Evolutionary conservation across 2,888 invertebrate genomes (phyloP), one percentile per base, ranked within the genome.

Genomic region (Chymomyza procnemis): DNA sequence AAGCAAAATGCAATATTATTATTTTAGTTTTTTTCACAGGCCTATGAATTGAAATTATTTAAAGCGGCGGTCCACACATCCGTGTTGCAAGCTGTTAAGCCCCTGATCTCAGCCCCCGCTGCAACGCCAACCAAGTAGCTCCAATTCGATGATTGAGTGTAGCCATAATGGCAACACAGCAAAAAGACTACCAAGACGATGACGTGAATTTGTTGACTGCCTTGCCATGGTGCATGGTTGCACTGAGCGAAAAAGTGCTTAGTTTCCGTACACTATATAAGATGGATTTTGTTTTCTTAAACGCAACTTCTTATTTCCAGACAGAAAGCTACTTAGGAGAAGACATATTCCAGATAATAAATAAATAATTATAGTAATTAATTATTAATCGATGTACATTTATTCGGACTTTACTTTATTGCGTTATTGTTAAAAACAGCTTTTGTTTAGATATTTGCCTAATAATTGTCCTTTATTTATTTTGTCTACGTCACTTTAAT

Each of bases 41-140:
- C 67, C 34, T 22, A 48, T 47, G 61, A 57, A 41, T 65, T 72
- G 26, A 73, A 71, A 74, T 73, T 64, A 73, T 73, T 68, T 66
- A 74, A 71, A 67, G 48, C 60, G 67, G 55, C 48, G 56, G 21
- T 54, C 55, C 72, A 61, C 48, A 72, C 64, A 72, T 72, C 72
- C 72, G 72, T 64, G 67, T 71, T 72, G 60, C 50, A 50, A 50
- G 50, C 50, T 19, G 9, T 41, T 12, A 3, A 50, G 8, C 48
- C 48, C 48, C 48, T 41, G 34, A 26, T 8, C 48, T 3, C 3
- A 18, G 3, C 48, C 48, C 48, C 48, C n/a, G 3, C 48, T 50
- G 48, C 3, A 3, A 16, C 3, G 5, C 48, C 16, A 18, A 18
- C 48, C 18, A 50, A 50, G 50, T 50, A 16, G 50, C 50, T 50